Evolutionary conservation across 1,140 invertebrate species (phyloP).

Genomic region (Lethrus apterus): DNA sequence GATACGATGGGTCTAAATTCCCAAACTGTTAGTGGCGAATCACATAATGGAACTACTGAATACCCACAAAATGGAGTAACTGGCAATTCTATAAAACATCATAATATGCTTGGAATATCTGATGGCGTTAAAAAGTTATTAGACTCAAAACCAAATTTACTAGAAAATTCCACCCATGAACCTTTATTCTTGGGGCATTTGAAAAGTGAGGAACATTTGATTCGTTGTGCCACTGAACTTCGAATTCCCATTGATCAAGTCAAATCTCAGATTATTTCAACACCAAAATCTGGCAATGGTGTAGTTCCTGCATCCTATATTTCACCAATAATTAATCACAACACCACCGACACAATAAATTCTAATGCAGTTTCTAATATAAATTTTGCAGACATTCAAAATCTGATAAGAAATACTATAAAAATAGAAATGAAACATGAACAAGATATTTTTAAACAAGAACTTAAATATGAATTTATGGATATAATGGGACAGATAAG

Average conservation of each 20-base stretch:
- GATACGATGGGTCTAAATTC: slow-evolving; percentile 7
- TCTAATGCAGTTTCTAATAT: not conserved
- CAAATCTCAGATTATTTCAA: slow-evolving; percentile 1
- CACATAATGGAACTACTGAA: too few species aligned
- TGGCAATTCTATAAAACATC: too few species aligned
- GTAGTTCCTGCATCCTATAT: not conserved
- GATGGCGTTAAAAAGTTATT: slow-evolving; percentile 1
- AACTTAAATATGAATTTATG: slow-evolving; percentile 11
- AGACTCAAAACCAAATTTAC: not conserved
- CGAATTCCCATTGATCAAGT: too few species aligned
- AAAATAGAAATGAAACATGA: slow-evolving; percentile 5
- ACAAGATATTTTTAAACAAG: slow-evolving; percentile 2
- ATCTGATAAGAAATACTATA: not conserved
- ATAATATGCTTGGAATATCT: not conserved
- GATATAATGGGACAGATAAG: slow-evolving; percentile 3
- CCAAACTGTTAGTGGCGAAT: not conserved
- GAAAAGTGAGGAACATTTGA: too few species aligned
- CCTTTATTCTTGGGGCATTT: too few species aligned
- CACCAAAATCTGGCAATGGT: slow-evolving; percentile 4
- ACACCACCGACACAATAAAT: not conserved
- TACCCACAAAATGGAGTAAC: too few species aligned
- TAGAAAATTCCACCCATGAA: too few species aligned
- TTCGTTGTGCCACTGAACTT: too few species aligned
- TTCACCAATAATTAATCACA: slow-evolving; percentile 1
- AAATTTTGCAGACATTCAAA: not conserved